phyloP scores from a whole-genome alignment of 2,888 invertebrate genomes.

The Julus scandinavius region DNA sequence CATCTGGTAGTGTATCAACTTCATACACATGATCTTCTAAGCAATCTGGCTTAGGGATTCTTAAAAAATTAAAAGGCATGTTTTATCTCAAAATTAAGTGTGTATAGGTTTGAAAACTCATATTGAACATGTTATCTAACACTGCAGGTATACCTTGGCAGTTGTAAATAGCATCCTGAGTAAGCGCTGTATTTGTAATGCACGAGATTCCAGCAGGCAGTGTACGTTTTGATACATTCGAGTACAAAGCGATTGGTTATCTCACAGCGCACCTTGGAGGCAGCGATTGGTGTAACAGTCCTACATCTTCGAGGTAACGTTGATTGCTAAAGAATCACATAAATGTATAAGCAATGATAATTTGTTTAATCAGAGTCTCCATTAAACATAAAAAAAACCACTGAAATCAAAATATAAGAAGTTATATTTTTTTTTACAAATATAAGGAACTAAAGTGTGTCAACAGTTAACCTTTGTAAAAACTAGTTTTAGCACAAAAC shows the following conservation, averaged over 20 bases:
- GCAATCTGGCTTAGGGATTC: constrained; percentile 70
- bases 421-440: too few relatives aligned
- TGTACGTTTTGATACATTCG: constrained; percentile 80
- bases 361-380: not conserved
- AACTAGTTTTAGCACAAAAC: not conserved
- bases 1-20: constrained; percentile 86
- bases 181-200: constrained; percentile 92
- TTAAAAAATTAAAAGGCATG: constrained; percentile 60
- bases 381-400: too few relatives aligned
- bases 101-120: not conserved
- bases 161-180: constrained; percentile 85
- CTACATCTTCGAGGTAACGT: constrained; percentile 77
- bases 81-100: not conserved
- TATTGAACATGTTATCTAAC: not conserved
- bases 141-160: constrained; percentile 75
- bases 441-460: not conserved
- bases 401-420: too few relatives aligned
- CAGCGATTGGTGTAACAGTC: constrained; percentile 77
- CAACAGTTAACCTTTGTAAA: constrained; percentile 5
- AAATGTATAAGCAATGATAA: not conserved
- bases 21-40: constrained; percentile 88
- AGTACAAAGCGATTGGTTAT: constrained; percentile 74
- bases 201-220: constrained; percentile 87
- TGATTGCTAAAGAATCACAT: constrained; percentile 62
- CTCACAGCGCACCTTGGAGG: constrained; percentile 67